Base-by-base conservation (phyloP, 2,113 vertebrate species). In the Malurus elegans region DNA sequence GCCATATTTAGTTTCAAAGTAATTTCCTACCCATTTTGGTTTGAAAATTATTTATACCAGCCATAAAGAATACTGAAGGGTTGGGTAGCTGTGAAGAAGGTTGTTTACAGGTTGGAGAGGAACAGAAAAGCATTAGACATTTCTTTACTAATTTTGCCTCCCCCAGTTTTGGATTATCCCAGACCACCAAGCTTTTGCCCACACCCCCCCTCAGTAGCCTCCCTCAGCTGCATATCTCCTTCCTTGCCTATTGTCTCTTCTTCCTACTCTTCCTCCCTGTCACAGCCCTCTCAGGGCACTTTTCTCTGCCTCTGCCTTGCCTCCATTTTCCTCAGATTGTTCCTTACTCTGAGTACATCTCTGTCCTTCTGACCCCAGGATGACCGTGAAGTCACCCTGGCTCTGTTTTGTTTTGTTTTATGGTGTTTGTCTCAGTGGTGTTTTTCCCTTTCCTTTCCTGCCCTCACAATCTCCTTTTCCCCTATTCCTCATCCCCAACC, bases 1-100 rank as follows among this genome's bases (percentile, higher is more conserved):
- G 16, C 25, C 31, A 19, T 45, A 69, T 85, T 82, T 91, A 20
- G 20, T 85, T 93, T 91, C 78, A 82, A 91, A 92, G 31, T 34
- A 3, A 88, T 34, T 16, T 85, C 58, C 38, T 90, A 26, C 28
- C 47, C 45, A 44, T 69, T 90, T 45, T 73, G 34, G 21, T 73
- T 85, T 87, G 17, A 87, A 91, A 90, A 73, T 58, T 91, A 76
- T 81, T 95, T 91, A 84, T 67, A 38, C 16, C 26, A 42, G 23
- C 70, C 76, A 85, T 85, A 91, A 87, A 87, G 50, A 57, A 36
- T 25, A 34, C 14, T 64, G 89, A 89, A 91, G 20, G 48, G 16
- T 57, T 94, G 70, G 6, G 26, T 38, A 80, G 50, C 12, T 47
- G 26, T 50, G 38, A 11, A 47, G 47, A 50, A 73, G 6, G 38